A percentile compares a stretch with the other conserved stretches of the same genome.
These are phyloP conservation scores for Strigamia transsilvanica DNA, from an alignment of 2,888 invertebrate genomes.

Conservation along the genomic window DNA sequence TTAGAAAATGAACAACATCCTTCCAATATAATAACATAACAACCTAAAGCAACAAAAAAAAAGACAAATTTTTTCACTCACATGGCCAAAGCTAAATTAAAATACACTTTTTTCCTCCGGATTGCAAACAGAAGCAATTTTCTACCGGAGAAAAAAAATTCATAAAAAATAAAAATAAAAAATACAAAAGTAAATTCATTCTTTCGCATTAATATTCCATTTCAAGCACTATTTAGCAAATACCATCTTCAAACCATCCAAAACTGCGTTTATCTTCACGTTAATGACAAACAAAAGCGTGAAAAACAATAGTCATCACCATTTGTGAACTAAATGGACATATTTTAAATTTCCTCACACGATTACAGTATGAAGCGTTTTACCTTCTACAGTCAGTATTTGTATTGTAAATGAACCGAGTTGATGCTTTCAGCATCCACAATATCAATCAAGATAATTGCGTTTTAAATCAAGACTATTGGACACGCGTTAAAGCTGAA, in stretches of 20 bases:
- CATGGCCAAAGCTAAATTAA: neutral
- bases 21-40: neutral
- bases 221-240: neutral
- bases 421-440: neutral
- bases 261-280: neutral
- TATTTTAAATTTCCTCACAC: neutral
- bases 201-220: constrained; percentile 34
- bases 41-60: neutral
- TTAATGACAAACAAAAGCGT: constrained; percentile 36
- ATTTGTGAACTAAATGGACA: neutral
- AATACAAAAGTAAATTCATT: neutral
- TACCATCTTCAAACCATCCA: neutral
- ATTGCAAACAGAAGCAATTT: neutral
- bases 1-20: constrained; percentile 43
- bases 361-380: neutral
- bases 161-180: neutral
- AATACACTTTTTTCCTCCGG: neutral
- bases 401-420: neutral
- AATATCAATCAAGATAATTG: constrained; percentile 10
- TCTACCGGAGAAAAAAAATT: neutral
- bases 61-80: neutral
- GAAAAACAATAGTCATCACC: constrained; percentile 33
- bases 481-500: neutral
- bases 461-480: neutral
- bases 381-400: neutral